These are phyloP conservation scores for Patella caerulea DNA, from an alignment of 2,888 invertebrate genomes.

Conservation along the genomic window DNA sequence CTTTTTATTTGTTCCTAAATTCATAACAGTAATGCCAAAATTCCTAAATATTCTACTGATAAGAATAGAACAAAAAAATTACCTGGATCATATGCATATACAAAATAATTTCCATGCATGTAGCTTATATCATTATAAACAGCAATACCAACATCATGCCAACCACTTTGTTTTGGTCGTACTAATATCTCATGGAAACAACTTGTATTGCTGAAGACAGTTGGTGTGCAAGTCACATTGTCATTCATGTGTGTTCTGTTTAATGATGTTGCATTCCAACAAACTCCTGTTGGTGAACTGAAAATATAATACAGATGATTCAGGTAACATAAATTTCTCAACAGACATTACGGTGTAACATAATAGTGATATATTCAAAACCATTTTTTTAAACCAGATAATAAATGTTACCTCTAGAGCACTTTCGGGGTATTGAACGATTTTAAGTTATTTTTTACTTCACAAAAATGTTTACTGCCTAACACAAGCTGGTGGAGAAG, in stretches of 20 bases:
- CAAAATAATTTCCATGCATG: constrained; percentile 18
- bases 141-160: constrained; percentile 32
- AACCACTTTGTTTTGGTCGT: constrained; percentile 23
- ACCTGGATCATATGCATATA: constrained; percentile 37
- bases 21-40: no score
- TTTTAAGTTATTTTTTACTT: no score
- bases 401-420: no score
- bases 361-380: no score
- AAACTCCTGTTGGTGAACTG: constrained; percentile 35
- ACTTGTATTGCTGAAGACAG: constrained; percentile 25
- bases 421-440: no score
- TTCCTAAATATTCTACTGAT: no score
- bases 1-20: no score
- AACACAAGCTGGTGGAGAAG: no score
- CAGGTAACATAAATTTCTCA: not conserved
- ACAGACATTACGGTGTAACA: no score
- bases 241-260: constrained; percentile 24
- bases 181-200: constrained; percentile 29
- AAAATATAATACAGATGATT: not conserved
- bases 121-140: constrained; percentile 40
- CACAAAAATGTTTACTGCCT: no score
- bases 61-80: no score
- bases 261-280: constrained; percentile 34
- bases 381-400: no score
- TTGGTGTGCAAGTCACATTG: constrained; percentile 19